Conservation (phyloP, 2,797 vertebrate genomes). For the Cheirogaleus major region DNA sequence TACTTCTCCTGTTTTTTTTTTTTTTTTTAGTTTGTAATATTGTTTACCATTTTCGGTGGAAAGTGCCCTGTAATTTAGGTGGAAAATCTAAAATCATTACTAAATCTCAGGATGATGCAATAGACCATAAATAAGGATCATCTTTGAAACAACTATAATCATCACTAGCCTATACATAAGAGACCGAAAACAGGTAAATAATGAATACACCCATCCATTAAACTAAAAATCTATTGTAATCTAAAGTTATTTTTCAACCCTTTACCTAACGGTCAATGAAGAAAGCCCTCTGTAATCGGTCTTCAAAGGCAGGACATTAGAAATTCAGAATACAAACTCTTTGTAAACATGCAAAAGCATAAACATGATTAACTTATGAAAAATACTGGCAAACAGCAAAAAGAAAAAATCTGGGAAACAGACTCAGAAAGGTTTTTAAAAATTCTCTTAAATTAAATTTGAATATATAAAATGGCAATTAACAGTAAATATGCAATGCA, state of each 20-base stretch:
- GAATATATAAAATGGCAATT: constrained; percentile 53
- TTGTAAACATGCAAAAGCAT: constrained; percentile 58
- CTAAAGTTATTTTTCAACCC: constrained; percentile 86
- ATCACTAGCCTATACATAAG: constrained; percentile 79
- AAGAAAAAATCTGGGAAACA: constrained; percentile 66
- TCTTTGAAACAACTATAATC: constrained; percentile 86
- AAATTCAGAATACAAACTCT: constrained; percentile 74
- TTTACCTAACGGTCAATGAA: constrained; percentile 83
- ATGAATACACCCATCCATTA: constrained; percentile 86
- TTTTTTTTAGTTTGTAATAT: constrained; percentile 87
- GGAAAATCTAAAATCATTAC: constrained; percentile 90
- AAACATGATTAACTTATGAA: constrained; percentile 56
- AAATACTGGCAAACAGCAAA: constrained; percentile 69
- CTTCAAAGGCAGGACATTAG: constrained; percentile 76
- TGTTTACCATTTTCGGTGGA: constrained; percentile 92
- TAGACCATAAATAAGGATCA: constrained; percentile 84
- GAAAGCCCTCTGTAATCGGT: constrained; percentile 54
- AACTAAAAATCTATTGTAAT: constrained; percentile 86
- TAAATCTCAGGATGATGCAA: constrained; percentile 86
- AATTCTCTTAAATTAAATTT: constrained; percentile 71
- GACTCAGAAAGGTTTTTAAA: constrained; percentile 35
- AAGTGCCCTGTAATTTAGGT: constrained; percentile 89
- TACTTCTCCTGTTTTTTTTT: constrained; percentile 79
- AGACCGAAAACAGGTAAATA: constrained; percentile 85
- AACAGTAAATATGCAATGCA: constrained; percentile 60